Evolutionary conservation across 2,888 invertebrate genomes (phyloP).

Genomic region (Lissonota sp.): DNA sequence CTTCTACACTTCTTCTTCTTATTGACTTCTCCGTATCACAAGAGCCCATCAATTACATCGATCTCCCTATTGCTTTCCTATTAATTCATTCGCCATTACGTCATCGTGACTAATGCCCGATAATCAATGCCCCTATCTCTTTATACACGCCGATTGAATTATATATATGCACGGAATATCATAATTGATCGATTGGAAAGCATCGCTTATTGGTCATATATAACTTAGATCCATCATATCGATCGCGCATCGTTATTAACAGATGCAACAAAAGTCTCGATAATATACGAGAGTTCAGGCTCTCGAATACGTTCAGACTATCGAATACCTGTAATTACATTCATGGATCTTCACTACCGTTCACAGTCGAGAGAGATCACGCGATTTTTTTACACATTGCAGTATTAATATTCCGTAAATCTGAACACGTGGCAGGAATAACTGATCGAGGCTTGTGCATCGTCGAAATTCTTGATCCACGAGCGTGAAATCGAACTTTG

Average conservation of each 20-base stretch:
- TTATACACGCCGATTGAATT: constrained; percentile 60
- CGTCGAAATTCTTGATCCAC: constrained; percentile 55
- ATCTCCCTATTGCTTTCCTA: constrained; percentile 58
- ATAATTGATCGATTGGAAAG: constrained; percentile 61
- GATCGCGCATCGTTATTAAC: constrained; percentile 32
- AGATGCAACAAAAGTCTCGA: not conserved
- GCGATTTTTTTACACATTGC: too few relatives aligned
- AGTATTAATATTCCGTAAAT: constrained; percentile 21
- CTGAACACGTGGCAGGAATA: not conserved
- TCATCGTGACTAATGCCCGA: constrained; percentile 63
- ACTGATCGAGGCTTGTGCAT: constrained; percentile 2
- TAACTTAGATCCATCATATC: constrained; percentile 9
- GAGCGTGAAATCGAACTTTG: constrained; percentile 39
- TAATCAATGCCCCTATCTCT: constrained; percentile 64
- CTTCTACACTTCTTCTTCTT: constrained; percentile 27
- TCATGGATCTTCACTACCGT: constrained; percentile 24
- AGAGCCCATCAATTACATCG: constrained; percentile 55
- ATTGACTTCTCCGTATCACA: constrained; percentile 43
- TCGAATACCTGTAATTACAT: constrained; percentile 52
- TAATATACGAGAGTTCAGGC: too few relatives aligned
- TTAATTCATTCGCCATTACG: constrained; percentile 63
- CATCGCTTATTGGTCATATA: constrained; percentile 19
- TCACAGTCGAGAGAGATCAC: constrained; percentile 10
- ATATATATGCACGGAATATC: constrained; percentile 56
- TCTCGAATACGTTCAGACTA: constrained; percentile 32